These are phyloP conservation scores for Branchellion lobata DNA, from an alignment of 2,888 invertebrate species.

Conservation along the genomic window DNA sequence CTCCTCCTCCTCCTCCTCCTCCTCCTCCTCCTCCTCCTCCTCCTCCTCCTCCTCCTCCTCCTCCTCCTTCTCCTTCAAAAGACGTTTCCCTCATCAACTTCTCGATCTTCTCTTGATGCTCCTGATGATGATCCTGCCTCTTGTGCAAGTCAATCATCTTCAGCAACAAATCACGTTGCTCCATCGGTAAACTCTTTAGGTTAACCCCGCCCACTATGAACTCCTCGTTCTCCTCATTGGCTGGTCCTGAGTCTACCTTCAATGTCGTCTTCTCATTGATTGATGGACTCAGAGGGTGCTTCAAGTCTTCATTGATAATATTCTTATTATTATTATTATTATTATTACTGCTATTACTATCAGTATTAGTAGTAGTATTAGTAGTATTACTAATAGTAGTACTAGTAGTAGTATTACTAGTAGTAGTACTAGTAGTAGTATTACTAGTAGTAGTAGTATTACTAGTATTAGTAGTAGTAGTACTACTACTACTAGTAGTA, in stretches of 20 bases:
- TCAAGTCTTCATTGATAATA: too few species aligned
- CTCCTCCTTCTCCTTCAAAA: not conserved
- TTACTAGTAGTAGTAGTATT: constrained; percentile 30
- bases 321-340: too few species aligned
- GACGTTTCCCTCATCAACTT: constrained; percentile 9
- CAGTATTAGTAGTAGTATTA: constrained; percentile 35
- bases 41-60: not conserved
- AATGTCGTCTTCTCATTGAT: not conserved
- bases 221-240: constrained; percentile 5
- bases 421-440: constrained; percentile 31
- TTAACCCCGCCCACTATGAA: constrained; percentile 47
- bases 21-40: not conserved
- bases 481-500: constrained; percentile 37
- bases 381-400: constrained; percentile 30
- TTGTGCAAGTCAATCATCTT: constrained; percentile 70
- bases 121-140: not conserved
- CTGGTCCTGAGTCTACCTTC: not conserved
- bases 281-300: too few species aligned
- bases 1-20: not conserved
- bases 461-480: constrained; percentile 33
- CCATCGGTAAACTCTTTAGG: constrained; percentile 68
- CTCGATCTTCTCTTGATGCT: not conserved
- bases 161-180: constrained; percentile 70
- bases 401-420: constrained; percentile 22
- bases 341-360: too few species aligned